phyloP scores from a whole-genome alignment of 2,797 vertebrate species.

The Spatula versicolor region DNA sequence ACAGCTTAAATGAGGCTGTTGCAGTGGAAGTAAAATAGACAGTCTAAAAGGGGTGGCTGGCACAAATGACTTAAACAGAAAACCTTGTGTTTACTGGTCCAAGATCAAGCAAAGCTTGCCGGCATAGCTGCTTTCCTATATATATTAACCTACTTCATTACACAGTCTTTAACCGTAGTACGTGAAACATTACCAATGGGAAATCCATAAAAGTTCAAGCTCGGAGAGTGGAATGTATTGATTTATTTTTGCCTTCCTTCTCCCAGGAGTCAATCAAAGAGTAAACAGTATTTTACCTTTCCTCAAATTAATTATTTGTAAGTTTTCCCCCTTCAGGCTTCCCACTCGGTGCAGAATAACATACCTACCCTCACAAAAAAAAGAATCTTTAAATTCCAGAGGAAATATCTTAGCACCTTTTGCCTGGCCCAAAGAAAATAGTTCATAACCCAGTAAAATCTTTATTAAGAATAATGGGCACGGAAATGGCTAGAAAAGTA shows the following conservation, averaged over 20 bases:
- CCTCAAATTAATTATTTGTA: slow-evolving; percentile 24
- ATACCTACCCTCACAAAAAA: slow-evolving; percentile 29
- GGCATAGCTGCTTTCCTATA: background rate
- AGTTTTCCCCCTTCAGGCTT: slow-evolving; percentile 53
- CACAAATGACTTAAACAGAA: slow-evolving; percentile 23
- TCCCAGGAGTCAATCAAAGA: slow-evolving; percentile 40
- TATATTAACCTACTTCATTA: slow-evolving; percentile 18
- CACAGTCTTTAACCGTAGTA: background rate
- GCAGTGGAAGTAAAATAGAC: slow-evolving; percentile 34
- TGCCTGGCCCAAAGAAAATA: slow-evolving; percentile 74
- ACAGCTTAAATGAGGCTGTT: background rate
- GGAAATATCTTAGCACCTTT: slow-evolving; percentile 68
- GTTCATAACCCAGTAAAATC: slow-evolving; percentile 70
- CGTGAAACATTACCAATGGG: slow-evolving; percentile 29
- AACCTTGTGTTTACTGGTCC: slow-evolving; percentile 34
- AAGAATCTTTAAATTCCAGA: slow-evolving; percentile 62
- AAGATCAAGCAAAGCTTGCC: slow-evolving; percentile 37
- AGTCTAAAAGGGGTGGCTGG: background rate
- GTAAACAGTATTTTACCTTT: slow-evolving; percentile 40
- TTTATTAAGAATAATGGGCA: slow-evolving; percentile 75
- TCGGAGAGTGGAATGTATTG: background rate
- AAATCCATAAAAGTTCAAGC: slow-evolving; percentile 46
- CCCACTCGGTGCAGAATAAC: slow-evolving; percentile 29
- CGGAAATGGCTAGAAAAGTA: slow-evolving; percentile 73
- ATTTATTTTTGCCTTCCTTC: slow-evolving; percentile 15